Base-by-base conservation (phyloP, 2,888 invertebrate genomes). In the Clistopyga incitator region DNA sequence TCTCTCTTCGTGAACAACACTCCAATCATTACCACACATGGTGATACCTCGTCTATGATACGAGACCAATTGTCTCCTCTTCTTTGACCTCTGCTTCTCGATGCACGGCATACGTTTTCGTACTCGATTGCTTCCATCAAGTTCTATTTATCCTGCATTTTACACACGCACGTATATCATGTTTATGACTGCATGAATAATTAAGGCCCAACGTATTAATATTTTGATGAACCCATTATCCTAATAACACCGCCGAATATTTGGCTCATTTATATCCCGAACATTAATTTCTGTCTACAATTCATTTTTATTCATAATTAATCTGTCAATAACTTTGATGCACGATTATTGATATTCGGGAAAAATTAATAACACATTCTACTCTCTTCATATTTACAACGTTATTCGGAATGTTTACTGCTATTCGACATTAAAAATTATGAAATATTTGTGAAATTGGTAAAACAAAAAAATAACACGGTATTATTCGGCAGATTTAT, bases 101-200 rank as follows among this genome's bases (percentile, higher is more conserved):
- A 65, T 45, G 45, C 20, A 23, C 65, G 20, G 8, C 13, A 23
- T 8, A 25, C n/a, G 25, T 47, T 47, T 47, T 45, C n/a, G 47
- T 50, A 47, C 50, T 15, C 47, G 29, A 50, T 67, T 67, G 67
- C 47, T 67, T 67, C n/a, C 25, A 67, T 50, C 25, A 29, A 67
- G n/a, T 50, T 25, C 29, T n/a, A 67, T 67, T 56, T 56, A 25
- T 23, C 25, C 18, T 56, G n/a, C 47, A 6, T 50, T 50, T 18
- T 15, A n/a, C 18, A 50, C n/a, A 50, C 3, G 47, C n/a, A n/a
- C 6, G 6, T 56, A 2, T 11, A 23, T 20, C 20, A 20, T 56
- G 25, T 56, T 2, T 23, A 20, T 56, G 18, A 13, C 10, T 23
- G 56, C 56, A 23, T 25, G 10, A 25, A 25, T 23, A 56, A 25